Evolutionary conservation across 2,113 vertebrate genomes (phyloP).

Genomic region (Aythya baeri): DNA sequence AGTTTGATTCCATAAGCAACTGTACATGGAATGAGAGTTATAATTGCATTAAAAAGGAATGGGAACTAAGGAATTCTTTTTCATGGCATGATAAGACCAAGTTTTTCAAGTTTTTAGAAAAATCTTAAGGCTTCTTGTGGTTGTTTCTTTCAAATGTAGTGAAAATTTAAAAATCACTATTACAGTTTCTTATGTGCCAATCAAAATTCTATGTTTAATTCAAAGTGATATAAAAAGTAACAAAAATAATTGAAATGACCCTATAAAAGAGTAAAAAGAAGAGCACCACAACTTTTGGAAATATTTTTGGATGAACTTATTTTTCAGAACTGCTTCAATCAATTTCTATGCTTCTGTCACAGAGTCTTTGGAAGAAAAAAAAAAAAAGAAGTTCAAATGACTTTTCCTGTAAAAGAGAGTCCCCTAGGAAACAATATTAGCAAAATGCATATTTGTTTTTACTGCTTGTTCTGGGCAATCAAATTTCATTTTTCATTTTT

Average conservation of each 20-base stretch:
- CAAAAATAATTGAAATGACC: not conserved
- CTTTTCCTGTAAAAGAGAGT: not conserved
- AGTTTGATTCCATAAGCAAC: not conserved
- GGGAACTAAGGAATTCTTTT: not conserved
- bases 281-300: not conserved
- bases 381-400: not conserved
- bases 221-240: not conserved
- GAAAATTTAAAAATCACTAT: not conserved
- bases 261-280: not conserved
- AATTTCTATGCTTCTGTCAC: not conserved
- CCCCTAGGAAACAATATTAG: not conserved
- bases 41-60: not conserved
- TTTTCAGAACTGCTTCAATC: not conserved
- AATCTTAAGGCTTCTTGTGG: not conserved
- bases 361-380: not conserved
- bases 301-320: not conserved
- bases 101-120: not conserved
- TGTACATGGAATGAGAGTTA: not conserved
- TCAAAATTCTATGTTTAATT: not conserved
- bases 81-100: accelerated
- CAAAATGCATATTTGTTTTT: not conserved
- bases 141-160: not conserved
- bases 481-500: not conserved
- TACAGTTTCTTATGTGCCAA: not conserved
- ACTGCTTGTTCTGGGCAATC: not conserved